Conservation (phyloP, 2,888 invertebrate species). For the Blera fallax region DNA sequence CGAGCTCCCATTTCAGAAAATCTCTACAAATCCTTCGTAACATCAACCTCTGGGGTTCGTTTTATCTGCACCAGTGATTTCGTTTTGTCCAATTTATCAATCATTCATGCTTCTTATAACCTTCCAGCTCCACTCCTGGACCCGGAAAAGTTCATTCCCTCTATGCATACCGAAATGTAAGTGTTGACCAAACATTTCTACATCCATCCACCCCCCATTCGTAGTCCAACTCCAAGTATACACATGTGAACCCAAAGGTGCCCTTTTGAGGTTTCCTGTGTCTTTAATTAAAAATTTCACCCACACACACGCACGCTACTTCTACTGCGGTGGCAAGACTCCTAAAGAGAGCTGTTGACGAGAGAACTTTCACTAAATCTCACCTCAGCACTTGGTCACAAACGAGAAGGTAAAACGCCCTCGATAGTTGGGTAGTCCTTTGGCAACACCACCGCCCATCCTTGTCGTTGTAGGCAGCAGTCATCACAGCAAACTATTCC, state of each 20-base stretch:
- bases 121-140: neutral
- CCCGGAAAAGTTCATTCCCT: neutral
- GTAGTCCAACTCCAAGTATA: neutral
- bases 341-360: constrained; percentile 45
- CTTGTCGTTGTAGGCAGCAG: neutral
- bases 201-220: neutral
- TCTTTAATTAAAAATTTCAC: constrained; percentile 53
- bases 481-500: constrained; percentile 33
- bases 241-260: constrained; percentile 19
- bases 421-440: neutral
- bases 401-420: neutral
- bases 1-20: constrained; percentile 16
- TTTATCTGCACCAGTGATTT: neutral
- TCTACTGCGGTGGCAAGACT: constrained; percentile 45
- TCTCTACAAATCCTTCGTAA: constrained; percentile 14
- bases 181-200: constrained; percentile 21
- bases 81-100: constrained; percentile 7
- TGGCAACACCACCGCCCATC: too few relatives aligned
- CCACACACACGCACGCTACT: neutral
- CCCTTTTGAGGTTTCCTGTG: constrained; percentile 26
- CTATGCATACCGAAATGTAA: neutral
- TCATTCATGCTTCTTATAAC: constrained; percentile 16
- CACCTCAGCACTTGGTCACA: neutral
- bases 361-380: neutral
- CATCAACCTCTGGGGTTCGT: neutral